phyloP scores from a whole-genome alignment of 2,113 vertebrate species.

The Cromileptes altivelis region DNA sequence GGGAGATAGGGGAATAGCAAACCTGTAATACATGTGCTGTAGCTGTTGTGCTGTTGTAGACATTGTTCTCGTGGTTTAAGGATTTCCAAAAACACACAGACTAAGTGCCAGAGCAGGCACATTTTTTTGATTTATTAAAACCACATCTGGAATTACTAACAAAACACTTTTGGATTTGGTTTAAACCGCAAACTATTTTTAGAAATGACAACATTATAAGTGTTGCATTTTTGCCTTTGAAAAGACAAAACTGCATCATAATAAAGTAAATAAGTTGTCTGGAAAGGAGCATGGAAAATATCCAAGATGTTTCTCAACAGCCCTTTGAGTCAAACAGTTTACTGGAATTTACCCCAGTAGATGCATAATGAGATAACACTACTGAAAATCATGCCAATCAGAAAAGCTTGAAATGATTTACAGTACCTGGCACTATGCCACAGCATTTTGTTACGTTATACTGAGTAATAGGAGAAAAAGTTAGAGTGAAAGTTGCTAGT shows the following conservation, averaged over 20 bases:
- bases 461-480: slow-evolving; percentile 3
- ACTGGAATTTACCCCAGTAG: slow-evolving; percentile 53
- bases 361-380: slow-evolving; percentile 63
- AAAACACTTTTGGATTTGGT: slow-evolving; percentile 26
- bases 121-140: slow-evolving; percentile 2
- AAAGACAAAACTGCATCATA: slow-evolving; percentile 32
- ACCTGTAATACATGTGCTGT: not conserved
- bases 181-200: slow-evolving; percentile 1
- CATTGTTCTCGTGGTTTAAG: not conserved
- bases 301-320: slow-evolving; percentile 76
- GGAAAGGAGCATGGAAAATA: slow-evolving; percentile 56
- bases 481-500: not conserved
- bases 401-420: slow-evolving; percentile 63
- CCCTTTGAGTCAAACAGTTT: slow-evolving; percentile 45
- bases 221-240: slow-evolving; percentile 1
- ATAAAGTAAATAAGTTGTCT: slow-evolving; percentile 43
- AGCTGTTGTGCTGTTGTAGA: slow-evolving; percentile 12
- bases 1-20: not conserved
- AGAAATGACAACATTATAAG: slow-evolving; percentile 14
- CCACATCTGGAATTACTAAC: slow-evolving; percentile 12
- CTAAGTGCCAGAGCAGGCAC: not conserved
- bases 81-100: slow-evolving; percentile 3
- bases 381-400: slow-evolving; percentile 58
- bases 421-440: slow-evolving; percentile 16
- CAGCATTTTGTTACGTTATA: not conserved